Percentiles rank a stretch among this genome's conserved stretches.
These are phyloP conservation scores for Diacarnus erythraeanus DNA, from an alignment of 37 sponge, comb jelly and placozoan species.

Conservation along the genomic window DNA sequence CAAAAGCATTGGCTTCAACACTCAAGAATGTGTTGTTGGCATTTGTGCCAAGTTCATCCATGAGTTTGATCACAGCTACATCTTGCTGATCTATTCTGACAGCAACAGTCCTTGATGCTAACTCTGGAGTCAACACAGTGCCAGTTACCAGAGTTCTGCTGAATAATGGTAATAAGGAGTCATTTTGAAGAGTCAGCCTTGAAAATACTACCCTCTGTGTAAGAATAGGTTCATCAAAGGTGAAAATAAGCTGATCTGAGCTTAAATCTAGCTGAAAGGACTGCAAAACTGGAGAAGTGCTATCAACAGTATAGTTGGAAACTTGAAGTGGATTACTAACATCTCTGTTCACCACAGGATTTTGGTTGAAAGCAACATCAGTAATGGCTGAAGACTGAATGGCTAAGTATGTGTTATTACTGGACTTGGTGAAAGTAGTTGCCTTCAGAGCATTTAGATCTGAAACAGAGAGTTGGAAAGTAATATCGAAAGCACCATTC, in stretches of 20 bases:
- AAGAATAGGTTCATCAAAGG: conserved; percentile 78
- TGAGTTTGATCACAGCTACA: conserved; percentile 67
- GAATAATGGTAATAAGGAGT: conserved; percentile 25
- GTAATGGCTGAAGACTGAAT: conserved; percentile 51
- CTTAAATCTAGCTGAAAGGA: conserved; percentile 66
- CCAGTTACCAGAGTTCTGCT: conserved; percentile 57
- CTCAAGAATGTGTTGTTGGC: conserved; percentile 53
- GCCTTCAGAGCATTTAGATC: conserved; percentile 74
- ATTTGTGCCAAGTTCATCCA: conserved; percentile 51
- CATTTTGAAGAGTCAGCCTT: conserved; percentile 50
- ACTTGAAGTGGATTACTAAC: conserved; percentile 41
- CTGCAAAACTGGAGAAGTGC: conserved; percentile 54
- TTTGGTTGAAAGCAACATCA: conserved; percentile 53
- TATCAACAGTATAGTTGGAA: conserved; percentile 51
- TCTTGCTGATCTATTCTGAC: conserved; percentile 37
- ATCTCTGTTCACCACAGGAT: conserved; percentile 43
- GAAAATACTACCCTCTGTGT: conserved; percentile 18
- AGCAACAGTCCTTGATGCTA: conserved; percentile 45
- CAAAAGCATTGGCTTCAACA: conserved; percentile 42
- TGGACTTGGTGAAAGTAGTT: conserved; percentile 39
- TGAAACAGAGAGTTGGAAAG: conserved; percentile 35
- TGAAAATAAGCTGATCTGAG: conserved; percentile 48
- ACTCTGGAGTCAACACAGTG: conserved; percentile 31
- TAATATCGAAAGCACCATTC: conserved; percentile 57
- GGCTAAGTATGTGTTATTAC: conserved; percentile 60